phyloP scores from a whole-genome alignment of 2,888 invertebrate species.

The Pharmacophagus antenor region DNA sequence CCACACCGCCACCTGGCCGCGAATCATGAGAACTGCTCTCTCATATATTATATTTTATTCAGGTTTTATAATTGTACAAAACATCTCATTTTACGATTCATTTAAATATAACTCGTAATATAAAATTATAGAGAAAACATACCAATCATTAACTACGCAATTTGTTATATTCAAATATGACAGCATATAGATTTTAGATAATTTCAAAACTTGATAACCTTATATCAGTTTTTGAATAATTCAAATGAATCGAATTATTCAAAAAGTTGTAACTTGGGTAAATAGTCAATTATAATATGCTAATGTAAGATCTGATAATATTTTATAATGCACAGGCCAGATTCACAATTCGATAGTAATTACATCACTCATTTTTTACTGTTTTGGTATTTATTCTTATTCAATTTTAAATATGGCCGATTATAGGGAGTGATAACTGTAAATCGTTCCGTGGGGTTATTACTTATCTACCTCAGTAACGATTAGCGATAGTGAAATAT shows the following conservation, averaged over 20 bases:
- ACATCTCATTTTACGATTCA: not conserved
- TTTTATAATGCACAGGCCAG: not conserved
- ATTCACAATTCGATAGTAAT: not conserved
- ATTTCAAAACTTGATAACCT: not conserved
- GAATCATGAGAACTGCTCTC: slow-evolving; percentile 71
- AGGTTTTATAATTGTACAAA: slow-evolving; percentile 16
- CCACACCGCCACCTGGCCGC: slow-evolving; percentile 74
- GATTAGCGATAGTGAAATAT: too few relatives aligned
- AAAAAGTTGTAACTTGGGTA: slow-evolving; percentile 1
- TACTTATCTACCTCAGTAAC: too few relatives aligned
- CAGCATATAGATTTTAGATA: not conserved
- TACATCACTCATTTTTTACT: not conserved
- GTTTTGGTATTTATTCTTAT: not conserved
- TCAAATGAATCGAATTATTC: not conserved
- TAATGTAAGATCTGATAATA: slow-evolving; percentile 18
- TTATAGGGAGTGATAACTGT: not conserved
- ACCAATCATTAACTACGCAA: not conserved
- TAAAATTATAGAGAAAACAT: not conserved
- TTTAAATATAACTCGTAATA: not conserved
- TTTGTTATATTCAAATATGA: not conserved
- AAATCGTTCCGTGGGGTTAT: too few relatives aligned
- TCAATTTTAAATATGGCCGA: not conserved
- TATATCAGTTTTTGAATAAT: not conserved
- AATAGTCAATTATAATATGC: slow-evolving; percentile 11
- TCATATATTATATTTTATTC: slow-evolving; percentile 30